Evolutionary conservation across 2,797 vertebrate species (phyloP), one percentile per base, ranked within the genome.

Genomic region (Argentina silus): DNA sequence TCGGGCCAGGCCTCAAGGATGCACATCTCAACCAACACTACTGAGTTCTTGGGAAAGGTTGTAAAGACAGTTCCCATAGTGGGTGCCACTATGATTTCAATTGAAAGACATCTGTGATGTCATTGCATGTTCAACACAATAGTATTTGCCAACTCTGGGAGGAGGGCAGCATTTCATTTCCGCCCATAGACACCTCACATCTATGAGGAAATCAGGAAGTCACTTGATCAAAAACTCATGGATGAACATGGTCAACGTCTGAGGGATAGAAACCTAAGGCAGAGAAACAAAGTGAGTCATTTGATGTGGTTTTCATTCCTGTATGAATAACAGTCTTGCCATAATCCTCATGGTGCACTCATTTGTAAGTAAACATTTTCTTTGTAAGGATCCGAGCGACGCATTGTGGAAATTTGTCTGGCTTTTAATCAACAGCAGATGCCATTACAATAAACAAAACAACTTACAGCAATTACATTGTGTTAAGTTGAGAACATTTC

Each of bases 361-460:
- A 23, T 47, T 23, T 17, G 14, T 10, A 67, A 50, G 67, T 44
- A 57, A 47, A 69, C 11, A 23, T 67, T 61, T 72, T 23, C 45
- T 93, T 93, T 91, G 90, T 87, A 6, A 92, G 89, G 86, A 91
- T 92, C 91, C 88, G 86, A 91, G 90, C 92, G 92, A 93, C 92
- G 93, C 92, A 88, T 88, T 93, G 91, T 93, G 93, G 91, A 91
- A 94, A 93, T 92, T 15, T 80, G 86, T 88, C 71, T 78, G 88
- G 91, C 90, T 93, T 89, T 87, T 94, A 93, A 94, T 93, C 87
- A 75, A 87, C 91, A 93, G 85, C 93, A 93, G 83, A 94, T 92
- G 92, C 83, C 88, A 86, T 83, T 89, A 91, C 88, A 36, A 72
- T 61, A 65, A 76, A 60, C 67, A 69, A 69, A 69, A 69, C 67